These are phyloP conservation scores for Oryctes rhinoceros DNA, from an alignment of 1,140 invertebrate species.

Conservation along the genomic window DNA sequence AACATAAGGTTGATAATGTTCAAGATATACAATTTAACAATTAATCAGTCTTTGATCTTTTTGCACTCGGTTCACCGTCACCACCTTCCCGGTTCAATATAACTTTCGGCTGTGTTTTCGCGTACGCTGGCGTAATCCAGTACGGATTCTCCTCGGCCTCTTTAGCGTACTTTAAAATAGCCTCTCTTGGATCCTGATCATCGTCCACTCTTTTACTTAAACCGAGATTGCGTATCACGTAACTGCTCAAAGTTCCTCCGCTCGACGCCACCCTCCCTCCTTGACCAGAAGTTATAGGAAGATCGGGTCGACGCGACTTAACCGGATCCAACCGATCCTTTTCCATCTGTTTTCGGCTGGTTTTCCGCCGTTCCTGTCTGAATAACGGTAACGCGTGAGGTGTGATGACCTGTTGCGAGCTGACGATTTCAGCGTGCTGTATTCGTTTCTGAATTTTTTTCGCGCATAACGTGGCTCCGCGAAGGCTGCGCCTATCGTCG, in stretches of 20 bases:
- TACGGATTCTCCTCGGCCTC: constrained; percentile 97
- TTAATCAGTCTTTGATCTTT: constrained; percentile 63
- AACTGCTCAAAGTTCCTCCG: constrained; percentile 96
- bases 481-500: constrained; percentile 82
- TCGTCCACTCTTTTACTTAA: constrained; percentile 93
- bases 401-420: constrained; percentile 94
- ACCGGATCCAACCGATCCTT: constrained; percentile 91
- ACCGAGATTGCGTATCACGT: constrained; percentile 95
- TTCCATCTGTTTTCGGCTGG: constrained; percentile 90
- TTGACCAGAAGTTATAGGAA: constrained; percentile 93
- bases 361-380: constrained; percentile 89
- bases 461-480: constrained; percentile 92
- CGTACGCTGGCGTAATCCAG: constrained; percentile 93
- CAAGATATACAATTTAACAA: neutral
- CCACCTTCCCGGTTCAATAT: constrained; percentile 73
- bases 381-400: constrained; percentile 97
- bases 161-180: constrained; percentile 96
- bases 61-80: constrained; percentile 66
- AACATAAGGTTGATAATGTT: neutral
- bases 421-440: constrained; percentile 85
- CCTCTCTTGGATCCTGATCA: constrained; percentile 95
- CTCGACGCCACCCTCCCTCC: constrained; percentile 94
- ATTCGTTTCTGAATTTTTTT: constrained; percentile 82
- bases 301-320: constrained; percentile 91
- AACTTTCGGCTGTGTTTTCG: constrained; percentile 81